These are phyloP conservation scores for Myotis planiceps DNA, from an alignment of 2,797 vertebrate species.

Conservation along the genomic window DNA sequence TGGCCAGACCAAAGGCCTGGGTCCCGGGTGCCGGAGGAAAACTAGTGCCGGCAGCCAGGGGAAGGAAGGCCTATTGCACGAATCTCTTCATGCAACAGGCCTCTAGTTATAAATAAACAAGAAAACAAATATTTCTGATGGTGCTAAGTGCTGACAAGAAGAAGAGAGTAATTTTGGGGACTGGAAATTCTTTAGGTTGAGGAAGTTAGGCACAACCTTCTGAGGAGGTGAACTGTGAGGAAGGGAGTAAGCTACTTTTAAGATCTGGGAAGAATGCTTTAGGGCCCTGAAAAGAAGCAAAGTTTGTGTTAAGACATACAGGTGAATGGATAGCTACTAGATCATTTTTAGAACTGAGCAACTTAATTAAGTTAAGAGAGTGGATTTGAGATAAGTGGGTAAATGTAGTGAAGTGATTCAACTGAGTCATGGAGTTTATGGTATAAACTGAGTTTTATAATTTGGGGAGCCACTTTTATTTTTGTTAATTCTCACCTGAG, in stretches of 20 bases:
- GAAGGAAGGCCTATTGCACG: no score
- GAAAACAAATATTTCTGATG: background rate
- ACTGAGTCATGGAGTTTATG: background rate
- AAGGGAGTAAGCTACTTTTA: background rate
- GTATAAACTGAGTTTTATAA: background rate
- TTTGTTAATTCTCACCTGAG: no score
- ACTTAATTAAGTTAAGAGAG: background rate
- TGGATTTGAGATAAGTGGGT: background rate
- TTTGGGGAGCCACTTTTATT: background rate
- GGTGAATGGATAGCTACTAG: background rate
- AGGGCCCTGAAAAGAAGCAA: background rate
- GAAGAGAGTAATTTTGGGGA: background rate
- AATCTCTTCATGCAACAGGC: no score
- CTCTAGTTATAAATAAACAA: background rate
- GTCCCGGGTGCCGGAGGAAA: no score
- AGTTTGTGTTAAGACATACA: background rate
- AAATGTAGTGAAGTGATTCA: background rate
- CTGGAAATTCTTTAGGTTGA: background rate
- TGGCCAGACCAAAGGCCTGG: no score
- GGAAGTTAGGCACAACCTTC: background rate
- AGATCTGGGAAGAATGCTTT: background rate
- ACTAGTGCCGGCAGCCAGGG: no score
- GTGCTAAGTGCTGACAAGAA: background rate
- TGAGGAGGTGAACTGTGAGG: background rate
- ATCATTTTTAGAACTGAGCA: background rate